Evolutionary conservation across 2,888 invertebrate species (phyloP).

Genomic region (Epistrophe eligans): DNA sequence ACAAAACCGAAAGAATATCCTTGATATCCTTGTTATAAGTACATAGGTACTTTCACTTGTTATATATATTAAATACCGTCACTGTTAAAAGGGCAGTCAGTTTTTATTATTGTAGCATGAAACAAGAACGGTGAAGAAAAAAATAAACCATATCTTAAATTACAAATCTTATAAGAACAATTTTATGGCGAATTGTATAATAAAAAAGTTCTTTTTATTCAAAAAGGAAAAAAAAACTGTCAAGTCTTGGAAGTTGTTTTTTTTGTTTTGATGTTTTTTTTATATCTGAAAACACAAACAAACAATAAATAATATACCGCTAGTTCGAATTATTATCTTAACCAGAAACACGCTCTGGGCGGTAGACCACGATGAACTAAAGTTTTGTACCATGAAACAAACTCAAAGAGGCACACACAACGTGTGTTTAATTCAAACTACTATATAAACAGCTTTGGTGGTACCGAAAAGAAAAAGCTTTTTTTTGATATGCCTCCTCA

Average conservation of each 20-base stretch:
- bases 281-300: conserved; percentile 42
- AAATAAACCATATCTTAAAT: conserved; percentile 45
- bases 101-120: conserved; percentile 16
- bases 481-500: conserved; percentile 49
- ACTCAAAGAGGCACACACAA: conserved; percentile 65
- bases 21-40: conserved; percentile 16
- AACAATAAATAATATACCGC: conserved; percentile 46
- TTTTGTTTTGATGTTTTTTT: neutral
- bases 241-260: conserved; percentile 14
- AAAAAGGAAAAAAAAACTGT: conserved; percentile 22
- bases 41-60: conserved; percentile 17
- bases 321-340: conserved; percentile 10
- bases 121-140: conserved; percentile 24
- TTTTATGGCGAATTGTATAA: conserved; percentile 17
- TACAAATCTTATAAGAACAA: conserved; percentile 51
- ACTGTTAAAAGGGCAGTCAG: conserved; percentile 22
- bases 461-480: conserved; percentile 44
- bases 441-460: conserved; percentile 63
- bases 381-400: conserved; percentile 54
- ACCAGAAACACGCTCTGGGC: conserved; percentile 53
- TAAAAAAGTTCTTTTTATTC: conserved; percentile 4
- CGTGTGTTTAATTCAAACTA: conserved; percentile 44
- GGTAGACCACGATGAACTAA: conserved; percentile 70
- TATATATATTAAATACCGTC: conserved; percentile 16
- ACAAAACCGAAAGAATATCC: conserved; percentile 13